Base-by-base conservation (phyloP, 1,140 invertebrate genomes). In the Drosophila carrolli region DNA sequence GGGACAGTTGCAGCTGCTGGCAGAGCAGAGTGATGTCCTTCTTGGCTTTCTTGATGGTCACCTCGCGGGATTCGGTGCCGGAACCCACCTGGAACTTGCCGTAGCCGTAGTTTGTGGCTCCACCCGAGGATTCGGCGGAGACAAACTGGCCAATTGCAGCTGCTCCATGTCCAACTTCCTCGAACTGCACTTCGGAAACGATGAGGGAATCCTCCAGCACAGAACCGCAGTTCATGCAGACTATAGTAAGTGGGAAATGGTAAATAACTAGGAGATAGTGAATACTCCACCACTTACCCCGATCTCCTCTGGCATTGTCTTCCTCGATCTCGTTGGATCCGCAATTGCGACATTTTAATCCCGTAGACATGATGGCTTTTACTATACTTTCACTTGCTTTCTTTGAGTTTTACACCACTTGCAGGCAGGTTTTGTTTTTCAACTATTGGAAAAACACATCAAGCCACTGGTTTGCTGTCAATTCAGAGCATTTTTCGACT, bases 201-300 rank as follows among this genome's bases (percentile, higher is more conserved):
- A 99, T 99, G 51, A 98, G 96, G 81, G 97, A 98, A 81, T 99
- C 98, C 92, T 99, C 98, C 4, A 99, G 92, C 3, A 99, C 98
- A 37, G 97, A 96, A 46, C 98, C 99, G 94, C 99, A 99, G 81
- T 96, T 96, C 37, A 97, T 99, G 93, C 99, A 99, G 0, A 99
- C 97, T 41, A 2, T 5, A 62, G 32, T 1, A 4, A 5, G 3
- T 13, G 9, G 9, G 7, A 40, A 19, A 19, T 10, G 5, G 0
- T 29, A 29, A 29, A 56, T 27, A 16, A 29, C 10, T 7, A 4
- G 8, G 2, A 4, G 5, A 13, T 9, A 1, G 1, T 0, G 4
- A 47, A n/a, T 14, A 35, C 1, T 47, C 8, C 37, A 51, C n/a
- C 13, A 35, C 70, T 5, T 63, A 90, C 85, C 85, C 13, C 81